Conservation (phyloP, 2,113 vertebrate species). For the Toxotes jaculatrix region DNA sequence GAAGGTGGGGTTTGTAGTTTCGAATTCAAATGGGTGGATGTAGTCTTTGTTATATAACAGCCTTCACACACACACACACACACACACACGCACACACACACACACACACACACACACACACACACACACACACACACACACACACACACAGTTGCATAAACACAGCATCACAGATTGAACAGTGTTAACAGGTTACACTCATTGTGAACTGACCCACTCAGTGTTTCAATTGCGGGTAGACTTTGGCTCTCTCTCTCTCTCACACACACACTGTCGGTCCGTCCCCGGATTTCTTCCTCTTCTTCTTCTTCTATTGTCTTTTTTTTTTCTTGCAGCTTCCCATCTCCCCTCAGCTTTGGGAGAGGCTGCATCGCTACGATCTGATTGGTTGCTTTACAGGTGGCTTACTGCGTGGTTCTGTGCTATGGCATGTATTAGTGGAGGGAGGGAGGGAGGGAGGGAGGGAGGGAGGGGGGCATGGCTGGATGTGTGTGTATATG, state of each 20-base stretch:
- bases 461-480: background rate
- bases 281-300: conserved; percentile 58
- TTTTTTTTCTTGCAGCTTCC: background rate
- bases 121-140: conserved; percentile 13
- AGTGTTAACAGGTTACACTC: conserved; percentile 50
- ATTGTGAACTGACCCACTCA: conserved; percentile 59
- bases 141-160: conserved; percentile 28
- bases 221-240: conserved; percentile 26
- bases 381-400: conserved; percentile 71
- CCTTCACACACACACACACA: conserved; percentile 9
- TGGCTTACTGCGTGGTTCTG: conserved; percentile 29
- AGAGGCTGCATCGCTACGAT: conserved; percentile 63
- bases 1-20: conserved; percentile 22
- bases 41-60: conserved; percentile 15
- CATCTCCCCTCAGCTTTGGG: conserved; percentile 33
- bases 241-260: conserved; percentile 31
- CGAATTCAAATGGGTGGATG: conserved; percentile 18
- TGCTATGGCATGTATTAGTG: conserved; percentile 46
- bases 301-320: conserved; percentile 60
- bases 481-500: conserved; percentile 22
- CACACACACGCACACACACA: conserved; percentile 5
- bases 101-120: conserved; percentile 4
- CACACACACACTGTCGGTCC: conserved; percentile 41
- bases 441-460: conserved; percentile 11
- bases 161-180: conserved; percentile 62